phyloP scores from a whole-genome alignment of 2,797 vertebrate species.

The Aeoliscus strigatus region DNA sequence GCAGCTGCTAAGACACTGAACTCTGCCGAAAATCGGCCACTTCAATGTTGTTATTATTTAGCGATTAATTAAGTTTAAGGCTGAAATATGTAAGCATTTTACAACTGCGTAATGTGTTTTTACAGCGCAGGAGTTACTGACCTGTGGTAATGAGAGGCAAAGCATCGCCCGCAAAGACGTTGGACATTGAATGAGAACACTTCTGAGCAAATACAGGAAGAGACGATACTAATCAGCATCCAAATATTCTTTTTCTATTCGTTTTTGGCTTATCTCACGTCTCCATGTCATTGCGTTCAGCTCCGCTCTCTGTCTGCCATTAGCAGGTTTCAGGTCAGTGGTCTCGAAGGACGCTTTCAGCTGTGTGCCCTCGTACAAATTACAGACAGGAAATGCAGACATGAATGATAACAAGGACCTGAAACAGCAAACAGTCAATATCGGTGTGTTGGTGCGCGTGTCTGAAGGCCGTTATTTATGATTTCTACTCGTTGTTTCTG shows the following conservation, averaged over 20 bases:
- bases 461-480: not conserved
- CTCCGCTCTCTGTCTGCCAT: conserved; percentile 46
- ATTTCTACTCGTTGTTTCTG: conserved; percentile 11
- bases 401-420: conserved; percentile 51
- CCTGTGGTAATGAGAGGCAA: conserved; percentile 14
- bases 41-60: conserved; percentile 1
- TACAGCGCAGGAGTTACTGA: conserved; percentile 15
- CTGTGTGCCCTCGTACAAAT: conserved; percentile 39
- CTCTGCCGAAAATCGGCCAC: not conserved
- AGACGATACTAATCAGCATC: conserved; percentile 40
- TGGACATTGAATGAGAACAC: conserved; percentile 36
- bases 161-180: conserved; percentile 1
- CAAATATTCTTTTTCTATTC: conserved; percentile 37
- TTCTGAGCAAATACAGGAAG: conserved; percentile 47
- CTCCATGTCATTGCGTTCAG: conserved; percentile 45
- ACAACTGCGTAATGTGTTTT: conserved; percentile 14
- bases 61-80: not conserved
- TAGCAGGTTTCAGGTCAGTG: conserved; percentile 59
- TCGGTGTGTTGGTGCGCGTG: conserved; percentile 6
- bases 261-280: conserved; percentile 39
- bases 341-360: conserved; percentile 51
- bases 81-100: conserved; percentile 4
- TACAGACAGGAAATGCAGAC: conserved; percentile 47
- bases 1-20: conserved; percentile 1
- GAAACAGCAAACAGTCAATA: conserved; percentile 31